Evolutionary conservation across 2,113 vertebrate genomes (phyloP), one percentile per base, ranked within the genome.

Genomic region (Toxotes jaculatrix): DNA sequence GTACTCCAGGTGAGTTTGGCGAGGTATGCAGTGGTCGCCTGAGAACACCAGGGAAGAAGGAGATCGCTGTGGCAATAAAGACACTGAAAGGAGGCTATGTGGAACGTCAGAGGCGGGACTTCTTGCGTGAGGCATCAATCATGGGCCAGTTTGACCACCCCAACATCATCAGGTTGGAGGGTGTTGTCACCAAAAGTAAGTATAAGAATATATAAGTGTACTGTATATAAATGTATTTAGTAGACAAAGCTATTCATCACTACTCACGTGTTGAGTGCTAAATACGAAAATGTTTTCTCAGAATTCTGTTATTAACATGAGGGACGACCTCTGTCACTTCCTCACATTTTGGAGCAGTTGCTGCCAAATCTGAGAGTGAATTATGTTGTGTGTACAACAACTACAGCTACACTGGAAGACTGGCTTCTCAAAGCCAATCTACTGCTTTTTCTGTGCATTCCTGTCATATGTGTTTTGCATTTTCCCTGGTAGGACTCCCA

Each of bases 111-210:
- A 96, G 97, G 86, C 95, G 95, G 90, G 97, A 99, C 92, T 99
- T 99, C 93, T 94, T 99, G 75, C 94, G 97, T 59, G 97, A 99
- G 93, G 97, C 97, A 0, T 98, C 97, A 72, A 99, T 99, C 91
- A 98, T 99, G 97, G 97, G 97, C 74, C 97, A 99, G 72, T 99
- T 98, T 90, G 97, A 99, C 89, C 96, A 98, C 77, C 97, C 97
- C 61, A 99, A 99, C 74, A 98, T 99, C 81, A 97, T 99, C 88
- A 95, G 96, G 32, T 95, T 99, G 45, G 97, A 98, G 93, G 97
- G 97, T 36, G 97, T 99, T 67, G 97, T 98, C 87, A 98, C 97
- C 61, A 98, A 97, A 96, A 98, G 97, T 99, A 96, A 97, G 97
- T 27, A 27, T 27, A 27, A 27, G 27, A 1, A 27, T 27, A 27